These are phyloP conservation scores for Felis catus DNA, from an alignment of 2,113 vertebrate species.

Conservation along the genomic window F.catus_Fca126_mat1.0 CM031413.1:144698501-144699000, in stretches of 20 bases:
- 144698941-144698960: not conserved
- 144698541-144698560: not conserved
- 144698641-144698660: no score
- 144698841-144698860: not conserved
- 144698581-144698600: not conserved
- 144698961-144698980: not conserved
- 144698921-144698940: not conserved
- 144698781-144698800: not conserved
- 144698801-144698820: not conserved
- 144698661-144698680: fast-evolving
- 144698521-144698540: not conserved
- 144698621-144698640: not conserved
- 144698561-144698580: not conserved
- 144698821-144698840: not conserved
- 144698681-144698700: not conserved
- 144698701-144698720: not conserved
- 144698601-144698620: not conserved
- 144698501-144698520: not conserved
- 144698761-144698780: not conserved
- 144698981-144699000: not conserved
- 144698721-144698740: not conserved
- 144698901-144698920: not conserved
- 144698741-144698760: not conserved
- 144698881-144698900: not conserved
- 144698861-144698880: not conserved